Conservation (phyloP, 2,888 invertebrate genomes). For the Aspidiotus destructor region DNA sequence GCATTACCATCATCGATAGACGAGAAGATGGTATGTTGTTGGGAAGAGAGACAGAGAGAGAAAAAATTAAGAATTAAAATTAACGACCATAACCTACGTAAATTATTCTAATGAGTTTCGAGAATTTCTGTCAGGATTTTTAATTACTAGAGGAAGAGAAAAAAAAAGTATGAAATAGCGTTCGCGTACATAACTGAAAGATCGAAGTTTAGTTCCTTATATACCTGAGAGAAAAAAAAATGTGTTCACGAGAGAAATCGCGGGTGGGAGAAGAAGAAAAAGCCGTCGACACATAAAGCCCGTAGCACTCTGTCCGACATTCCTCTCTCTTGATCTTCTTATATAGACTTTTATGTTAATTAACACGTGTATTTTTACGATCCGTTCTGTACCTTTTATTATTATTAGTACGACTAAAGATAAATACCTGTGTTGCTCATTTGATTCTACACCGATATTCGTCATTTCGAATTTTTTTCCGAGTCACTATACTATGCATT, state of each 20-base stretch:
- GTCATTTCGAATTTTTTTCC: not conserved
- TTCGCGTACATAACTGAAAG: not conserved
- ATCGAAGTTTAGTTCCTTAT: not conserved
- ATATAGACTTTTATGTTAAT: conserved; percentile 26
- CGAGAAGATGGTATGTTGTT: no score
- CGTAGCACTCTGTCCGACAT: conserved; percentile 21
- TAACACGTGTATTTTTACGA: conserved; percentile 30
- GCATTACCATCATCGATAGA: no score
- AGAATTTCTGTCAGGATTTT: not conserved
- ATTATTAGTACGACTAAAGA: not conserved
- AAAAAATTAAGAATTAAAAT: not conserved
- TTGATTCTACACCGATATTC: not conserved
- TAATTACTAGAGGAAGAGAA: not conserved
- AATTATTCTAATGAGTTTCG: conserved; percentile 2
- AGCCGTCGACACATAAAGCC: conserved; percentile 14
- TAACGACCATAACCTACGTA: conserved; percentile 4
- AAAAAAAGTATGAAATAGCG: not conserved
- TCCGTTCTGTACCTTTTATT: conserved; percentile 6
- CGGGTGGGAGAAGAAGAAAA: not conserved
- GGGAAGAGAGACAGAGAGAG: not conserved
- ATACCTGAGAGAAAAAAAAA: not conserved
- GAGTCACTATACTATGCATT: not conserved
- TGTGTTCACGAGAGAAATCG: not conserved
- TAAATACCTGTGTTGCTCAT: no score
- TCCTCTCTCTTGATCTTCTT: conserved; percentile 10